Base-by-base conservation (phyloP, 2,113 vertebrate species). In the Tapirus terrestris region DNA sequence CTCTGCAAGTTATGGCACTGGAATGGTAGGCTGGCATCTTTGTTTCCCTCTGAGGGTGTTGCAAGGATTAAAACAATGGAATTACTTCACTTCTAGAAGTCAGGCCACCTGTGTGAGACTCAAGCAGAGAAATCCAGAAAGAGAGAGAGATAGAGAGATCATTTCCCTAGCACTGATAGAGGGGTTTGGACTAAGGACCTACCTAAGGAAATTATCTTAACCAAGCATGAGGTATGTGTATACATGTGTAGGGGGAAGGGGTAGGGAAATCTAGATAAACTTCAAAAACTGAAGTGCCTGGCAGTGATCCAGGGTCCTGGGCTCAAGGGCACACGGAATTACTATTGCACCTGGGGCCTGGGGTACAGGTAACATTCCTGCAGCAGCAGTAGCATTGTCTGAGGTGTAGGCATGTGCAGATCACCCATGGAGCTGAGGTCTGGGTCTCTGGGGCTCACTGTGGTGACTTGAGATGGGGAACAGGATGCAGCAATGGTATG, bases 101-200 rank as follows among this genome's bases (percentile, higher is more conserved):
- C 58, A 56, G 58, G 6, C 36, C 68, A 51, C 5, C 56, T 80
- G 23, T 77, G 18, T 72, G 48, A 94, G 23, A 45, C 8, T 73
- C n/a, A 85, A 79, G 16, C 33, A 9, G 17, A 56, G 56, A 80
- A 88, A 84, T 21, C 6, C 23, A 58, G 27, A 72, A 10, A 12
- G 27, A 63, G 10, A 86, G 60, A 53, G 12, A 33, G 79, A 87
- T n/a, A 84, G 88, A 17, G 0, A 97, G 88, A 81, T 7, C 8
- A 92, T 95, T 98, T 96, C 84, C 92, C 65, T 94, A 68, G 17
- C 77, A 94, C 21, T 86, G 29, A 93, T 4, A 81, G 18, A 73
- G 95, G 86, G 84, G 23, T 16, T 70, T 29, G 4, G 31, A 82
- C 33, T 39, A 43, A 72, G 45, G 6, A 75, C 6, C 2, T 56